Conservation (phyloP, 2,113 vertebrate species). For the Passer domesticus region DNA sequence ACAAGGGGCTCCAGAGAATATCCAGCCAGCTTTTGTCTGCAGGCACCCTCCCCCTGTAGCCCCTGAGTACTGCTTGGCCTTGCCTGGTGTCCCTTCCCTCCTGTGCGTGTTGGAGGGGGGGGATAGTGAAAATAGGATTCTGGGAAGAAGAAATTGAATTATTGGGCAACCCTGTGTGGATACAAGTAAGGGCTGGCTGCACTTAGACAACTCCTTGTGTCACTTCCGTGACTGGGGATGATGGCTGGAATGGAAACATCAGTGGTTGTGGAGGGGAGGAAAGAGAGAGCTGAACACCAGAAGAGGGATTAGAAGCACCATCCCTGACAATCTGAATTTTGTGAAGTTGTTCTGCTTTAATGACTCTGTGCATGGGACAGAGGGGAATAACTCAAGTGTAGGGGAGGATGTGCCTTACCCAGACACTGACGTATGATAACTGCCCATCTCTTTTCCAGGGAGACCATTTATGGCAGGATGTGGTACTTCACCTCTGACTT, state of each 20-base stretch:
- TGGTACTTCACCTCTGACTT: conserved; percentile 93
- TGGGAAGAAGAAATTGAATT: neutral
- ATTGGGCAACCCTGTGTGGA: rapidly evolving
- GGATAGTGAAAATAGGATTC: neutral
- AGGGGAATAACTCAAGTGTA: neutral
- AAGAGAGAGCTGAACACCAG: neutral
- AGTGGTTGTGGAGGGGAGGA: neutral
- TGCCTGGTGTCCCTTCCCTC: neutral
- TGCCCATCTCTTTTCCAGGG: conserved; percentile 68
- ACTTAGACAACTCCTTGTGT: rapidly evolving
- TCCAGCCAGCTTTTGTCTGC: neutral
- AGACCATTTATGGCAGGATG: conserved; percentile 91
- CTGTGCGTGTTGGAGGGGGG: rapidly evolving
- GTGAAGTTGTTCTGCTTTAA: neutral
- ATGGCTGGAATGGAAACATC: neutral
- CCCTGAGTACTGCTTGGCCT: neutral
- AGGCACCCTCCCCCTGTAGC: neutral
- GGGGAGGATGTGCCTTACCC: neutral
- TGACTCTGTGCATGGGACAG: neutral
- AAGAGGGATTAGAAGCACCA: neutral
- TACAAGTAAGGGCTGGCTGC: neutral
- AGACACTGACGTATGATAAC: rapidly evolving
- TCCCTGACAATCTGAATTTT: neutral
- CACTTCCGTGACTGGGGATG: neutral
- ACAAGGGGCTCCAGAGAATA: neutral